Percentiles rank a stretch among this genome's conserved stretches.
These are phyloP conservation scores for Papilio dardanus DNA, from an alignment of 1,140 invertebrate genomes.

Conservation along the genomic window DNA sequence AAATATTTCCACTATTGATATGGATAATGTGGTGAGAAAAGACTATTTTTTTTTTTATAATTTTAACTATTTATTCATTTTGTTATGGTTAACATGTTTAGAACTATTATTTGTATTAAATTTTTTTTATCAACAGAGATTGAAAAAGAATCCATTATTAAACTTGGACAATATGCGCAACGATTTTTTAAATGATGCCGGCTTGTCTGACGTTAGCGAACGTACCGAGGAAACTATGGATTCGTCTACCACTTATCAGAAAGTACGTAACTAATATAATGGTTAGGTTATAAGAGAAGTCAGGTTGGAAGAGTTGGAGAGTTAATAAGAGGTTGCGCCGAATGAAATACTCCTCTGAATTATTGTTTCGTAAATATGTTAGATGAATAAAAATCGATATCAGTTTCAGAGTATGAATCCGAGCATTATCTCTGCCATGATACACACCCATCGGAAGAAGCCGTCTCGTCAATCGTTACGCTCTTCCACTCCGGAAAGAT, in stretches of 20 bases:
- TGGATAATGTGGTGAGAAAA: conserved; percentile 71
- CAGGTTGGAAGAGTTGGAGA: background rate
- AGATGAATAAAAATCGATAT: conserved; percentile 17
- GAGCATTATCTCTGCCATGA: conserved; percentile 69
- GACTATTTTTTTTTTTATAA: too few species aligned
- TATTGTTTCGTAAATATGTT: background rate
- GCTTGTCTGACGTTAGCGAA: conserved; percentile 73
- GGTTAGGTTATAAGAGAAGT: too few species aligned
- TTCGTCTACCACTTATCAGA: conserved; percentile 59
- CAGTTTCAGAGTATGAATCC: conserved; percentile 70
- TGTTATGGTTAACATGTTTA: too few species aligned
- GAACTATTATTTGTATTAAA: background rate
- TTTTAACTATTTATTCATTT: too few species aligned
- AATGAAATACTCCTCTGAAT: background rate
- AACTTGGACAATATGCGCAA: conserved; percentile 58
- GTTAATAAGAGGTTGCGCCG: too few species aligned
- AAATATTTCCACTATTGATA: conserved; percentile 65
- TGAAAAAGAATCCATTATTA: conserved; percentile 84
- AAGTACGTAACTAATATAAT: conserved; percentile 52
- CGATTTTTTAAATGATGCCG: conserved; percentile 68
- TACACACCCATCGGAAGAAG: conserved; percentile 68
- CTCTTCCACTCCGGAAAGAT: conserved; percentile 57
- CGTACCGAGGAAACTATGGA: conserved; percentile 70
- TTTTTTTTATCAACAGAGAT: conserved; percentile 50
- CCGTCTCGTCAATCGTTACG: conserved; percentile 61